Evolutionary conservation across 1,140 invertebrate genomes (phyloP).

Genomic region (Diplogasteroides magnus): DNA sequence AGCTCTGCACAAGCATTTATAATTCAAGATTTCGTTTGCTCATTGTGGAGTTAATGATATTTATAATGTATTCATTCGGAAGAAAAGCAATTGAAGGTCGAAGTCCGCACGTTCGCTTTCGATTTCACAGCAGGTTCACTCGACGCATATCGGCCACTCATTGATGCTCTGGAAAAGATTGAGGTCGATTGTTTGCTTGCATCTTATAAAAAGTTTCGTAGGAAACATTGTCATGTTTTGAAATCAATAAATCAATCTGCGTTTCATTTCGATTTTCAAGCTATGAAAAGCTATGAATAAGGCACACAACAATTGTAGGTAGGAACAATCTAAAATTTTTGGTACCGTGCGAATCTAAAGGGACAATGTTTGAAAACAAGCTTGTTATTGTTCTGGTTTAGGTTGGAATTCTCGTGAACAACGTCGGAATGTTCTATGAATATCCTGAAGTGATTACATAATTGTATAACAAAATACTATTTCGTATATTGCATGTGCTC

Average conservation of each 20-base stretch:
- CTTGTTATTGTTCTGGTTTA: not conserved
- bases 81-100: constrained; percentile 22
- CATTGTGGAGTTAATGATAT: no score
- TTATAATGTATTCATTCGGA: not conserved
- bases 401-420: constrained; percentile 47
- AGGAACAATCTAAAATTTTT: no score
- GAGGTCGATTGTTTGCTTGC: constrained; percentile 34
- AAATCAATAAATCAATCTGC: not conserved
- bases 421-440: constrained; percentile 50
- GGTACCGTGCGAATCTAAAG: no score
- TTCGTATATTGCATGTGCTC: constrained; percentile 22
- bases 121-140: constrained; percentile 41
- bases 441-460: constrained; percentile 41
- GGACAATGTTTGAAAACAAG: no score
- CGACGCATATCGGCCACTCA: constrained; percentile 38
- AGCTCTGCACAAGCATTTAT: no score
- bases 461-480: not conserved
- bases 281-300: no score
- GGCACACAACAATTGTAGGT: no score
- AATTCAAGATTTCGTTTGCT: no score
- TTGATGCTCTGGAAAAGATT: constrained; percentile 32
- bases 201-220: not conserved
- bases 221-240: not conserved
- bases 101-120: constrained; percentile 38
- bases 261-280: no score